Percentiles rank a stretch among this genome's conserved stretches.
Conservation (phyloP, 1,140 invertebrate genomes). For the Aethina tumida region DNA sequence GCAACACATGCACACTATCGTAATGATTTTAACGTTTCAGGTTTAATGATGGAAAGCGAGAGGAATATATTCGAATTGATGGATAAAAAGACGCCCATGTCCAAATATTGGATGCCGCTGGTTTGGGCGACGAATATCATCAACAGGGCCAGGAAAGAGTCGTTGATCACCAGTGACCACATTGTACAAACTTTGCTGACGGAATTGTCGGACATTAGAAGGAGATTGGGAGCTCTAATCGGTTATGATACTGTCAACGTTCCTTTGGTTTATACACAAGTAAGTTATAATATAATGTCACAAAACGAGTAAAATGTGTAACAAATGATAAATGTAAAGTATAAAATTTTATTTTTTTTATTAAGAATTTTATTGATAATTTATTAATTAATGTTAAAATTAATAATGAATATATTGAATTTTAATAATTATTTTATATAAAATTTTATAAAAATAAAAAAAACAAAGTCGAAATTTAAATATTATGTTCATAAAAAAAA, state of each 20-base stretch:
- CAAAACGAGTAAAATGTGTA: not conserved
- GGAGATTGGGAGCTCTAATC: constrained; percentile 67
- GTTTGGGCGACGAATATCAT: constrained; percentile 88
- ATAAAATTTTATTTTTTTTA: too few relatives aligned
- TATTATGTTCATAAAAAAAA: too few relatives aligned
- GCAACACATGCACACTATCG: too few relatives aligned
- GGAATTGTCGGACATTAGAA: constrained; percentile 73
- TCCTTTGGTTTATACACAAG: constrained; percentile 96
- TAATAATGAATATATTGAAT: too few relatives aligned
- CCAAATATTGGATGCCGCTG: constrained; percentile 87
- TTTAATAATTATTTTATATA: too few relatives aligned
- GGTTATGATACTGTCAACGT: constrained; percentile 96
- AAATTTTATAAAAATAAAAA: too few relatives aligned
- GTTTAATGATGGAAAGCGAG: constrained; percentile 83
- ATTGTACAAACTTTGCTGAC: constrained; percentile 76
- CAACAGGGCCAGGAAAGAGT: constrained; percentile 71
- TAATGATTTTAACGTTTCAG: too few relatives aligned
- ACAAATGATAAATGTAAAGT: not conserved
- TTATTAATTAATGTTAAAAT: too few relatives aligned
- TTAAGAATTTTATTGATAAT: too few relatives aligned
- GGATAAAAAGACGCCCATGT: constrained; percentile 78
- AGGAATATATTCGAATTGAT: constrained; percentile 81
- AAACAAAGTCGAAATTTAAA: too few relatives aligned
- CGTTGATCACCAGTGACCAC: constrained; percentile 71
- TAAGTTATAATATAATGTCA: constrained; percentile 35